phyloP scores from a whole-genome alignment of 1,140 invertebrate genomes.

The Magallana ariakensis region DNA sequence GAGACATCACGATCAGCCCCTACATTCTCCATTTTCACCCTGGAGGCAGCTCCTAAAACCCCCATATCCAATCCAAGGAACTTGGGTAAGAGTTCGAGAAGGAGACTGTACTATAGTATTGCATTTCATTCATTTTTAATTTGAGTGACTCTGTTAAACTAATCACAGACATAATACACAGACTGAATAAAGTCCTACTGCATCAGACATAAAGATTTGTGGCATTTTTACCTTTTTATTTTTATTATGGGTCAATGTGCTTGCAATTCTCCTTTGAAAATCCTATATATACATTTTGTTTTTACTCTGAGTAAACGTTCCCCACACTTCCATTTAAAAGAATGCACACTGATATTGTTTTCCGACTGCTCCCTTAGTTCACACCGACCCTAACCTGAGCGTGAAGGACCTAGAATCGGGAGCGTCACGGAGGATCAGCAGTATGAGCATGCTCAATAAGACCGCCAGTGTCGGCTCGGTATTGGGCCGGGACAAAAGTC shows the following conservation, averaged over 20 bases:
- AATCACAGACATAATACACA: too few species aligned
- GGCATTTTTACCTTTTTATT: too few species aligned
- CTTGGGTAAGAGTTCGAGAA: slow-evolving; percentile 44
- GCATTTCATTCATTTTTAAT: too few species aligned
- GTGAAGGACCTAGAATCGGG: slow-evolving; percentile 52
- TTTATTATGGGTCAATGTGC: too few species aligned
- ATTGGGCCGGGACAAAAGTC: slow-evolving; percentile 61
- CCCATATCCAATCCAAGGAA: slow-evolving; percentile 47
- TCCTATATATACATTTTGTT: too few species aligned
- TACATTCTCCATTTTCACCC: slow-evolving; percentile 72
- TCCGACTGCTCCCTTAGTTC: not conserved
- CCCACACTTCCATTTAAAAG: not conserved
- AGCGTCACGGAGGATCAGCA: slow-evolving; percentile 75
- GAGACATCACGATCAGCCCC: slow-evolving; percentile 74
- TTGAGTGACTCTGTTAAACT: too few species aligned
- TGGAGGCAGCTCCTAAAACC: slow-evolving; percentile 55
- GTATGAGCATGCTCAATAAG: slow-evolving; percentile 76
- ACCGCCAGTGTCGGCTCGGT: slow-evolving; percentile 76
- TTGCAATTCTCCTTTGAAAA: too few species aligned
- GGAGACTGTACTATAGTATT: too few species aligned
- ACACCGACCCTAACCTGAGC: slow-evolving; percentile 46
- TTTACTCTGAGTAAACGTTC: too few species aligned
- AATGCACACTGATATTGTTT: not conserved
- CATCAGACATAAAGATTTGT: too few species aligned
- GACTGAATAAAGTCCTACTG: too few species aligned